A percentile compares a stretch with the other conserved stretches of the same genome.
Evolutionary conservation across 2,888 invertebrate species (phyloP).

Genomic region (Eucera pruinosa): DNA sequence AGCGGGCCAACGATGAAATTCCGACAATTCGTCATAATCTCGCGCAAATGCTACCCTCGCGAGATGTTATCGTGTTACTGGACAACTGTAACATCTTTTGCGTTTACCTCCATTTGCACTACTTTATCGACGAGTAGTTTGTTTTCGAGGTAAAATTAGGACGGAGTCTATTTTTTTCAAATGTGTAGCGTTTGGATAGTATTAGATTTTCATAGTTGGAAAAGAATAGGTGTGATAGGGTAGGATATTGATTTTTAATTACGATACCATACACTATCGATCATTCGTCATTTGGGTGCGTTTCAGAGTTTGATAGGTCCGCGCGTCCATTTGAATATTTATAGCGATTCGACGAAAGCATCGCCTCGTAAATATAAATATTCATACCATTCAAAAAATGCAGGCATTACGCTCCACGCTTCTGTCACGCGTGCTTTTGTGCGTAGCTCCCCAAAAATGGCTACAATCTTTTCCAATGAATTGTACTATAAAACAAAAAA

Average conservation of each 20-base stretch:
- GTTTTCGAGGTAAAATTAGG: not conserved
- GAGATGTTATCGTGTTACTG: slow-evolving; percentile 7
- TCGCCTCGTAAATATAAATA: slow-evolving; percentile 46
- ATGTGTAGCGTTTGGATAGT: not conserved
- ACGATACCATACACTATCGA: slow-evolving; percentile 17
- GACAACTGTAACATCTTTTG: not conserved
- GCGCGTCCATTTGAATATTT: slow-evolving; percentile 44
- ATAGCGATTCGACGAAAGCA: slow-evolving; percentile 33
- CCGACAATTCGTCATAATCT: slow-evolving; percentile 61
- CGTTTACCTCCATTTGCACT: not conserved
- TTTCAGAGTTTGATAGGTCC: slow-evolving; percentile 25
- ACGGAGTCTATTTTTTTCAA: not conserved
- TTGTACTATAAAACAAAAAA: too few relatives aligned
- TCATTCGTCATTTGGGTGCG: slow-evolving; percentile 29
- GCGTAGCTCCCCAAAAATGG: not conserved
- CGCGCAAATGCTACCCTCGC: slow-evolving; percentile 41
- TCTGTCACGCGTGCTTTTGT: slow-evolving; percentile 13
- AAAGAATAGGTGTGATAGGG: not conserved
- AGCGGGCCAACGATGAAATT: slow-evolving; percentile 60
- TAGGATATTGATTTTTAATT: slow-evolving; percentile 41
- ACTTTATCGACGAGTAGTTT: not conserved
- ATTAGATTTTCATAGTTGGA: too few relatives aligned
- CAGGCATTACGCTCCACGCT: not conserved
- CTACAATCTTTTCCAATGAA: not conserved
- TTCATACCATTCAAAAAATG: slow-evolving; percentile 48